Conservation (phyloP, 2,113 vertebrate species). For the Myrmecobius fasciatus region DNA sequence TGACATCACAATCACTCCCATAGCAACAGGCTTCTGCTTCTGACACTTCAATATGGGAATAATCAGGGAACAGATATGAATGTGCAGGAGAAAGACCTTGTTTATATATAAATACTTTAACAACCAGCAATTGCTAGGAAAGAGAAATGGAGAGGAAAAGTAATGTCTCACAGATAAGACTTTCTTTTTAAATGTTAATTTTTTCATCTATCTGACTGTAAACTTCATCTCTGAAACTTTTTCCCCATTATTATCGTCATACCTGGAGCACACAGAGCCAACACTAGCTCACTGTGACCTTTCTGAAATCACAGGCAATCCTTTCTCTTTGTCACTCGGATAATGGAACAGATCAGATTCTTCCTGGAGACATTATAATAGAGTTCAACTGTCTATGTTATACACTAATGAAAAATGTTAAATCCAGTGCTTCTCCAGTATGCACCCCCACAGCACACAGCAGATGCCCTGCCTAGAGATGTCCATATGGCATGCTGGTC, state of each 20-base stretch:
- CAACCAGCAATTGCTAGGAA: constrained; percentile 68
- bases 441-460: constrained; percentile 75
- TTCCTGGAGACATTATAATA: constrained; percentile 86
- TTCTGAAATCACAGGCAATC: constrained; percentile 86
- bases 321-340: constrained; percentile 85
- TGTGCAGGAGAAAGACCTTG: constrained; percentile 58
- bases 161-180: constrained; percentile 79
- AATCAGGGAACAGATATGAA: constrained; percentile 43
- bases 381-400: constrained; percentile 86
- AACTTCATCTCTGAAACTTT: constrained; percentile 82
- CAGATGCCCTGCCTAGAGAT: constrained; percentile 72
- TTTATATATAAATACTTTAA: constrained; percentile 78
- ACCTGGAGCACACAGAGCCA: constrained; percentile 79
- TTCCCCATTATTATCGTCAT: constrained; percentile 75
- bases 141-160: constrained; percentile 76
- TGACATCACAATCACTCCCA: constrained; percentile 64
- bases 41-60: constrained; percentile 39
- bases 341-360: constrained; percentile 87
- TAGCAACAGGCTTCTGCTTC: constrained; percentile 61
- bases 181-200: constrained; percentile 85
- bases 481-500: constrained; percentile 67
- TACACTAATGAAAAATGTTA: constrained; percentile 87
- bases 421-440: constrained; percentile 76
- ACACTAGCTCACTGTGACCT: constrained; percentile 84
- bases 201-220: constrained; percentile 76